Evolutionary conservation across 92 coral and sea anemone genomes (phyloP).

Genomic region (Montipora capitata): DNA sequence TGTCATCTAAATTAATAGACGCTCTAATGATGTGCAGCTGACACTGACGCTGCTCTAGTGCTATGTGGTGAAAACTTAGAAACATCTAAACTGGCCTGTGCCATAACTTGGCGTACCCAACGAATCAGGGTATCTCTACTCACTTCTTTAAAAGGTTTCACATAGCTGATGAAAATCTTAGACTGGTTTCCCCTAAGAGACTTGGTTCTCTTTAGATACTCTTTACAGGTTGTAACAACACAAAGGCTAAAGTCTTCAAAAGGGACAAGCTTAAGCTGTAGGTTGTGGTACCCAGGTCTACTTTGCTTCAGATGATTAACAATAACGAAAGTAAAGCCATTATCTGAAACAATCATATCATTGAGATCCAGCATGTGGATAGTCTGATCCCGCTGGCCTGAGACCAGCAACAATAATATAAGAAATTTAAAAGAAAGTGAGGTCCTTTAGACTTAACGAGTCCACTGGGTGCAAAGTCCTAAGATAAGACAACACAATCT

Average conservation of each 20-base stretch:
- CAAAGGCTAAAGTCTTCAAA: neutral
- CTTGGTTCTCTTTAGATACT: slow-evolving; percentile 5
- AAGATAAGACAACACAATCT: slow-evolving; percentile 34
- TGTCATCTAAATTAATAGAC: slow-evolving; percentile 10
- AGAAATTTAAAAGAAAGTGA: neutral
- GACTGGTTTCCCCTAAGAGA: slow-evolving; percentile 35
- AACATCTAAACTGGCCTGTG: slow-evolving; percentile 10
- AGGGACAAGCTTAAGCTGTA: slow-evolving; percentile 19
- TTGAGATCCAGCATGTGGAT: neutral
- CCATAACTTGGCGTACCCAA: slow-evolving; percentile 42
- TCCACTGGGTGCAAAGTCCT: slow-evolving; percentile 17
- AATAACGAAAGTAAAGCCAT: too few relatives aligned
- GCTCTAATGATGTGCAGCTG: slow-evolving; percentile 43
- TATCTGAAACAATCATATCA: neutral
- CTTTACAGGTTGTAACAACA: too few relatives aligned
- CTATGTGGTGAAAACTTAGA: slow-evolving; percentile 20
- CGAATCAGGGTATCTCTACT: slow-evolving; percentile 38
- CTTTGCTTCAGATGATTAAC: slow-evolving; percentile 50
- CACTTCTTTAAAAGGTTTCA: slow-evolving; percentile 30
- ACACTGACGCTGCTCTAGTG: slow-evolving; percentile 28
- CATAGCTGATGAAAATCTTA: slow-evolving; percentile 33
- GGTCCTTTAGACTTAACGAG: neutral
- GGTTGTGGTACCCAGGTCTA: slow-evolving; percentile 34
- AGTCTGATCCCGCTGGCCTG: neutral
- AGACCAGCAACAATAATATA: neutral